Conservation (phyloP, 2,888 invertebrate genomes). For the Apoda limacodes region DNA sequence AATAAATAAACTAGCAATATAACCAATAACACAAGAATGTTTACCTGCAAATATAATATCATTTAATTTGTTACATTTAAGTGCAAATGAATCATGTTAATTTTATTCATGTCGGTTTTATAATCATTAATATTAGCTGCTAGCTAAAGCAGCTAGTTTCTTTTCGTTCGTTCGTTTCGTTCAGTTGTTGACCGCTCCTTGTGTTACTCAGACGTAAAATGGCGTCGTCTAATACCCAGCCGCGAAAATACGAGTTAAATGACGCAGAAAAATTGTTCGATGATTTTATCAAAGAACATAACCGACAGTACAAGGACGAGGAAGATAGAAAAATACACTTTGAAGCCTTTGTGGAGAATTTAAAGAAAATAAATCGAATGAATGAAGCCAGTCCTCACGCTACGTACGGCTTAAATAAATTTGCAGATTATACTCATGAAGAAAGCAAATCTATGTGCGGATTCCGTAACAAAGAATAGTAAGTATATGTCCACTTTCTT, state of each 20-base stretch:
- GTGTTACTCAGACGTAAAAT: conserved; percentile 20
- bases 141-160: no score
- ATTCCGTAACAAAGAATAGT: no score
- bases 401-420: conserved; percentile 29
- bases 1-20: no score
- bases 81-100: no score
- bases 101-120: no score
- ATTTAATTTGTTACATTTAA: no score
- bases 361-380: conserved; percentile 24
- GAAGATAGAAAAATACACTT: conserved; percentile 28
- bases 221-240: conserved; percentile 12
- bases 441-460: conserved; percentile 23
- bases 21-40: no score
- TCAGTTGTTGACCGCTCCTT: no score
- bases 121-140: no score
- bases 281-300: conserved; percentile 26
- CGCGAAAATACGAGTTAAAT: conserved; percentile 24
- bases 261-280: conserved; percentile 27
- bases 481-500: no score
- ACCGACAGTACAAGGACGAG: conserved; percentile 29
- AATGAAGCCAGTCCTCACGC: conserved; percentile 19
- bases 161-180: no score
- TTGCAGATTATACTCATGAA: conserved; percentile 31
- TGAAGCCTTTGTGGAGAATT: conserved; percentile 23
- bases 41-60: no score